Evolutionary conservation across 2,113 vertebrate species (phyloP).

Genomic region (Mus pahari): DNA sequence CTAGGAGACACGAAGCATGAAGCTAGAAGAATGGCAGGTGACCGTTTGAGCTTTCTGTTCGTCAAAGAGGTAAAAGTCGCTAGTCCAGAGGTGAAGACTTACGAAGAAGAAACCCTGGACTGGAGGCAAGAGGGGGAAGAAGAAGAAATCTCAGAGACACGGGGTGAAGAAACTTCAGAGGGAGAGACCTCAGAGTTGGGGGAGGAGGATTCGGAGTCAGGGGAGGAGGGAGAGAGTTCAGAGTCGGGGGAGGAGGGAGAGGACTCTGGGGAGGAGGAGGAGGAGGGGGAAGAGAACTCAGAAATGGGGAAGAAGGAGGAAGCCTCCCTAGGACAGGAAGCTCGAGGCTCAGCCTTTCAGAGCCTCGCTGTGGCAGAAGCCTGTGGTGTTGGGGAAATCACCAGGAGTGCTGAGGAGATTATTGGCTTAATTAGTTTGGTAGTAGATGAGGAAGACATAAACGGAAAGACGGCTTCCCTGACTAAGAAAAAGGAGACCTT

Average conservation of each 20-base stretch:
- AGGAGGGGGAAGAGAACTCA: not conserved
- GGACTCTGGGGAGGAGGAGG: not conserved
- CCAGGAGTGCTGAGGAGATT: not conserved
- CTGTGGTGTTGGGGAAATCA: not conserved
- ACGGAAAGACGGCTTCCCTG: not conserved
- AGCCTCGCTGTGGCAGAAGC: not conserved
- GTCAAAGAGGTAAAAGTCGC: constrained; percentile 48
- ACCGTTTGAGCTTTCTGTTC: constrained; percentile 48
- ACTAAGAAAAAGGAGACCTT: not conserved
- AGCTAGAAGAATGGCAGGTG: not conserved
- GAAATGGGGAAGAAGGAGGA: not conserved
- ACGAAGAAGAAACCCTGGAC: not conserved
- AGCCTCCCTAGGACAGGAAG: not conserved
- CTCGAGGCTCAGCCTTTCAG: not conserved
- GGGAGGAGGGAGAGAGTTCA: not conserved
- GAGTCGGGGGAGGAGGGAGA: not conserved
- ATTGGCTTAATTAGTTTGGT: not conserved
- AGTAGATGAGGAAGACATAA: constrained; percentile 8
- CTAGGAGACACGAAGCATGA: not conserved
- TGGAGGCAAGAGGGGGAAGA: not conserved
- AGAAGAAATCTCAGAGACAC: not conserved
- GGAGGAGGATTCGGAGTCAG: not conserved
- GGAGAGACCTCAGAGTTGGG: not conserved
- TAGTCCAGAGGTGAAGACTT: not conserved
- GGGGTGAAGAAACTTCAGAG: not conserved